phyloP scores from a whole-genome alignment of 2,888 invertebrate genomes.

The Blastobasis lacticolella region DNA sequence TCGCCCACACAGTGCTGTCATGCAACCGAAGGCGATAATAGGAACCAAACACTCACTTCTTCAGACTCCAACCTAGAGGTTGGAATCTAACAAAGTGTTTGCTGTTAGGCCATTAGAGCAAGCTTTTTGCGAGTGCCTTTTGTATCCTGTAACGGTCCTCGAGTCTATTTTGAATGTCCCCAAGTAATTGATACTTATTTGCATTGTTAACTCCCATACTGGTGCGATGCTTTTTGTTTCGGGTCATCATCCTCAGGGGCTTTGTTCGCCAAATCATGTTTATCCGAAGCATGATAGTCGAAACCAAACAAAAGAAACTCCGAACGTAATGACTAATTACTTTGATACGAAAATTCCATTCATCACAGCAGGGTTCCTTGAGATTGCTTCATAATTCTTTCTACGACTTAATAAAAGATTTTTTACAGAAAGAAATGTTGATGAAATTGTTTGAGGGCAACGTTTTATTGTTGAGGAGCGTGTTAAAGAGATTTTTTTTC shows the following conservation, averaged over 20 bases:
- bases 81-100: conserved; percentile 14
- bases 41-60: conserved; percentile 24
- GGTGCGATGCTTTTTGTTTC: conserved; percentile 35
- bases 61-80: conserved; percentile 13
- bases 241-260: conserved; percentile 49
- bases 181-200: conserved; percentile 47
- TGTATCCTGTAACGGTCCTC: conserved; percentile 37
- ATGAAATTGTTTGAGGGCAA: background rate
- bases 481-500: conserved; percentile 3
- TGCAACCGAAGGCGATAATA: conserved; percentile 30
- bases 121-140: conserved; percentile 32
- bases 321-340: conserved; percentile 9
- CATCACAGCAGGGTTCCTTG: too few relatives aligned
- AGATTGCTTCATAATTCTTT: background rate
- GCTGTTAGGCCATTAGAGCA: conserved; percentile 15
- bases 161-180: conserved; percentile 39
- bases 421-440: too few relatives aligned
- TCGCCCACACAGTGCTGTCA: conserved; percentile 41
- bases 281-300: conserved; percentile 40
- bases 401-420: background rate
- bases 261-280: conserved; percentile 45
- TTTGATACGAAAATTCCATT: background rate
- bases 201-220: conserved; percentile 41
- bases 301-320: conserved; percentile 28
- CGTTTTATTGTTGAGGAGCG: background rate